Evolutionary conservation across 2,113 vertebrate genomes (phyloP).

Genomic region (Sphyrna mokarran): DNA sequence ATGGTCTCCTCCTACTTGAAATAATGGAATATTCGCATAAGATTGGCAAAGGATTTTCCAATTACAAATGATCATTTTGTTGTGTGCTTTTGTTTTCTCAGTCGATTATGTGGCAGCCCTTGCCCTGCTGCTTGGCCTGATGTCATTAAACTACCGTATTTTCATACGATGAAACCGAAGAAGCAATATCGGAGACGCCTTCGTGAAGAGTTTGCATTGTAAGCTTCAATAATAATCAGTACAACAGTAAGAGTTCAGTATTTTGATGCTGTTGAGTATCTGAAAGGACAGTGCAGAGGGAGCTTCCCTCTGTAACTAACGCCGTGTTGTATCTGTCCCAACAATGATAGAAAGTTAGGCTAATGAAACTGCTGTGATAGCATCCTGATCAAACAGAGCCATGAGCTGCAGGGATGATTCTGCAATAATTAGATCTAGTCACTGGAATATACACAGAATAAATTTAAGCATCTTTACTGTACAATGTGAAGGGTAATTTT

Average conservation of each 20-base stretch:
- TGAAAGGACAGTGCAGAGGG: not conserved
- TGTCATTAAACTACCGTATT: conserved; percentile 93
- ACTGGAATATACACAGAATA: too few species aligned
- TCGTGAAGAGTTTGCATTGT: conserved; percentile 94
- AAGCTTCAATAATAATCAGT: conserved; percentile 49
- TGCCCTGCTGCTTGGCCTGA: conserved; percentile 95
- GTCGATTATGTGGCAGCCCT: conserved; percentile 90
- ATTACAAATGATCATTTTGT: not conserved
- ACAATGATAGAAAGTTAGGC: not conserved
- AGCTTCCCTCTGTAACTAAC: not conserved
- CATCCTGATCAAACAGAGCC: too few species aligned
- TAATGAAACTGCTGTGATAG: too few species aligned
- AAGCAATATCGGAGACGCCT: conserved; percentile 91
- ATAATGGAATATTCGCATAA: not conserved
- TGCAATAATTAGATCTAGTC: not conserved
- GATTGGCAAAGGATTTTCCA: not conserved
- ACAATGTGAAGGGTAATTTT: too few species aligned
- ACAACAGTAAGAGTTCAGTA: not conserved
- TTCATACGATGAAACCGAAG: conserved; percentile 98
- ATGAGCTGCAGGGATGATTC: too few species aligned
- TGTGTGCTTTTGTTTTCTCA: conserved; percentile 47
- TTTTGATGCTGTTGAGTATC: not conserved
- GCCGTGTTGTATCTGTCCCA: not conserved
- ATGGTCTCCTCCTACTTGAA: not conserved
- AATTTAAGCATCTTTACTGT: too few species aligned